Conservation (phyloP, 2,113 vertebrate species). For the Rutilus rutilus region DNA sequence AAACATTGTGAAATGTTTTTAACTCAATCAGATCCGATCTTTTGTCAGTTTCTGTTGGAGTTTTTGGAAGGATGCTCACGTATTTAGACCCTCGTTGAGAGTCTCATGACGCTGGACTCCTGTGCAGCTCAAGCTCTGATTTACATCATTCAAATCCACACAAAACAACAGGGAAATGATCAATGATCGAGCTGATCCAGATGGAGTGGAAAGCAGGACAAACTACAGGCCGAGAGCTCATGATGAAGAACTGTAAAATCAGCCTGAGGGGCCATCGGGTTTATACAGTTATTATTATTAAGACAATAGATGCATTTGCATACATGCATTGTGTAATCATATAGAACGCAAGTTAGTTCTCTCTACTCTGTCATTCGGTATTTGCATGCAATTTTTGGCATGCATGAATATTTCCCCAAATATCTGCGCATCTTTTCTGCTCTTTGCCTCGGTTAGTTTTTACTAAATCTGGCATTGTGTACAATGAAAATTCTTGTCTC, state of each 20-base stretch:
- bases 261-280: background rate
- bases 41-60: background rate
- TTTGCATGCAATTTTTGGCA: too few relatives aligned
- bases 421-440: too few relatives aligned
- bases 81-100: background rate
- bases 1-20: too few relatives aligned
- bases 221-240: background rate
- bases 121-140: background rate
- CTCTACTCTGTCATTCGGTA: too few relatives aligned
- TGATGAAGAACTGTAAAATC: background rate
- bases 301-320: background rate
- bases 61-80: background rate
- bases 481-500: too few relatives aligned
- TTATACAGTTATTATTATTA: background rate
- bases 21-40: background rate
- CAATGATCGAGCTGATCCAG: background rate
- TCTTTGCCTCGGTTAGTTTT: too few relatives aligned
- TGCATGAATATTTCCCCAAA: too few relatives aligned
- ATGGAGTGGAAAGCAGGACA: background rate
- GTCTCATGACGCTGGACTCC: too few relatives aligned
- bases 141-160: conserved; percentile 1
- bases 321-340: too few relatives aligned
- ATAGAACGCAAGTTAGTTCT: too few relatives aligned
- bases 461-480: too few relatives aligned
- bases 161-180: background rate